Percentiles rank a stretch among this genome's conserved stretches.
Conservation (phyloP, 2,113 vertebrate species). For the Sphaerodactylus townsendi region DNA sequence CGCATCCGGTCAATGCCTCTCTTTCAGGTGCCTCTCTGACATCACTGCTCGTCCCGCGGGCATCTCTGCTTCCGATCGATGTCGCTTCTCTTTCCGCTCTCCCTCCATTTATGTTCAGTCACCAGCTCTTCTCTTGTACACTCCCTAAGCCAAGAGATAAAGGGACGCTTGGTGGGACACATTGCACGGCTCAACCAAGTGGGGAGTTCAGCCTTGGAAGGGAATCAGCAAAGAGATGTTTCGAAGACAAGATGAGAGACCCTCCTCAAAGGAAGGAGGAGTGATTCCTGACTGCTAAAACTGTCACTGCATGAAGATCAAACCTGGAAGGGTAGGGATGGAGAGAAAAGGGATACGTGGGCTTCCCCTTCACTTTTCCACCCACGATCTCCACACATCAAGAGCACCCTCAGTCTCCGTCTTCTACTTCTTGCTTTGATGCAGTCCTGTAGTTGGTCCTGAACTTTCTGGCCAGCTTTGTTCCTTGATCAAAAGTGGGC, state of each 20-base stretch:
- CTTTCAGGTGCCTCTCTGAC: neutral
- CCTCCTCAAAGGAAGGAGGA: neutral
- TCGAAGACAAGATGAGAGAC: neutral
- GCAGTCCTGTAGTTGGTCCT: neutral
- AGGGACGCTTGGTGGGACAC: neutral
- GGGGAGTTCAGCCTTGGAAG: neutral
- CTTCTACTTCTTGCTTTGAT: neutral
- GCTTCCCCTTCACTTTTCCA: neutral
- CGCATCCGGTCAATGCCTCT: neutral
- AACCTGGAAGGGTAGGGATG: neutral
- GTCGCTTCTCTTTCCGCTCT: neutral
- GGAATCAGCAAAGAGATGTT: neutral
- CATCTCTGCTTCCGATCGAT: neutral
- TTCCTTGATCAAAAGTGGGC: neutral
- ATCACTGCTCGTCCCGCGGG: neutral
- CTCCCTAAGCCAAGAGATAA: fast-evolving
- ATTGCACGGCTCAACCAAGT: neutral
- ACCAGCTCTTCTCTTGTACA: neutral
- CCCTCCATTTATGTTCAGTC: fast-evolving
- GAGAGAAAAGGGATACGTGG: neutral
- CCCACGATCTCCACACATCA: neutral
- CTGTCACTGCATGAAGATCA: constrained; percentile 44
- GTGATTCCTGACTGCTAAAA: constrained; percentile 1
- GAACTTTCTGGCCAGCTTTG: neutral
- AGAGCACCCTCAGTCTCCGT: neutral